A percentile compares a stretch with the other conserved stretches of the same genome.
Conservation (phyloP, 2,888 invertebrate genomes). For the Acanthacorydalis orientalis region DNA sequence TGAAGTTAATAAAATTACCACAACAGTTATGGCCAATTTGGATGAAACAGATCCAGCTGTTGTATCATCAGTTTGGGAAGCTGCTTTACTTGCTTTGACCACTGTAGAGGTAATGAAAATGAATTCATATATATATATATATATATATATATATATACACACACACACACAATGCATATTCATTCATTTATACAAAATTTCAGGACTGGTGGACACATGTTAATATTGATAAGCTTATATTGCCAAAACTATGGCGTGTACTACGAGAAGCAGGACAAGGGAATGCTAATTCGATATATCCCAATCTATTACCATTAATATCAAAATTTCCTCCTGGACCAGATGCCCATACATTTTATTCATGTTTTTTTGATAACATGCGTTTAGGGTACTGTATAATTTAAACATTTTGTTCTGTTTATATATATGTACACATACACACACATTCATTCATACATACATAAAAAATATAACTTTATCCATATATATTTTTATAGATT, state of each 20-base stretch:
- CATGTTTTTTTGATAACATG: conserved; percentile 50
- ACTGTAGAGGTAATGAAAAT: conserved; percentile 30
- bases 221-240: conserved; percentile 54
- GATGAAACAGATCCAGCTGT: conserved; percentile 53
- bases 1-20: conserved; percentile 36
- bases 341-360: conserved; percentile 36
- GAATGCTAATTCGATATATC: conserved; percentile 53
- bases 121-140: too few relatives aligned
- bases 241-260: conserved; percentile 51
- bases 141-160: too few relatives aligned
- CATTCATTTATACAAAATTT: too few relatives aligned
- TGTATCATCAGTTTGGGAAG: conserved; percentile 57
- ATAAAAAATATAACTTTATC: too few relatives aligned
- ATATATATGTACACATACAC: neutral
- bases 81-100: conserved; percentile 42
- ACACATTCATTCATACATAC: too few relatives aligned
- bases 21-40: conserved; percentile 42
- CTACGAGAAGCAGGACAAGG: conserved; percentile 59
- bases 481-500: conserved; percentile 32
- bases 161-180: neutral
- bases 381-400: conserved; percentile 38
- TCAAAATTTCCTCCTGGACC: conserved; percentile 44
- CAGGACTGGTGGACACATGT: conserved; percentile 56
- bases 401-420: neutral
- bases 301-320: conserved; percentile 59